Evolutionary conservation across 1,140 invertebrate genomes (phyloP).

Genomic region (Leptonema lineaticorne): DNA sequence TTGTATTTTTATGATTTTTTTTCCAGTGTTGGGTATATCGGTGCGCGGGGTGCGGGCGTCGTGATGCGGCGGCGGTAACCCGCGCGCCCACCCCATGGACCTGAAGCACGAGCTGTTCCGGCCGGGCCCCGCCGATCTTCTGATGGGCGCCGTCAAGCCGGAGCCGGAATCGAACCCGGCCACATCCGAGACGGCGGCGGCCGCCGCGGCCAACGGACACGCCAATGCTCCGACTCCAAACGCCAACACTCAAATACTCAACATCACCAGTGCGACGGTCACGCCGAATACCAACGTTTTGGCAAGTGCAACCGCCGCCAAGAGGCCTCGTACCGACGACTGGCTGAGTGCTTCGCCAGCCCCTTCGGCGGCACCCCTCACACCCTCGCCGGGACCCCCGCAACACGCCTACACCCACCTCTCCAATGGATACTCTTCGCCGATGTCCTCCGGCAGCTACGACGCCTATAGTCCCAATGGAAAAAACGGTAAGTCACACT

Average conservation of each 20-base stretch:
- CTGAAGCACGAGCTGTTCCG: constrained; percentile 40
- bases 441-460: constrained; percentile 79
- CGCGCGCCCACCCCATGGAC: constrained; percentile 31
- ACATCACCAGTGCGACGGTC: not conserved
- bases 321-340: constrained; percentile 55
- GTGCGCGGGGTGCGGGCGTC: constrained; percentile 25
- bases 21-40: not conserved
- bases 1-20: not conserved
- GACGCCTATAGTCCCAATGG: constrained; percentile 84
- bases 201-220: constrained; percentile 14
- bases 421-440: constrained; percentile 80
- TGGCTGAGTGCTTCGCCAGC: constrained; percentile 63
- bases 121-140: constrained; percentile 46
- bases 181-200: constrained; percentile 45
- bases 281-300: constrained; percentile 13
- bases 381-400: constrained; percentile 60
- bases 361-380: constrained; percentile 59
- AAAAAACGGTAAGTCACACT: constrained; percentile 79
- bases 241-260: not conserved
- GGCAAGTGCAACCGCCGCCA: constrained; percentile 25
- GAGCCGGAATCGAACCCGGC: constrained; percentile 50
- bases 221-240: not conserved
- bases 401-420: constrained; percentile 59
- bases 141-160: constrained; percentile 49
- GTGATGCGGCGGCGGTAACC: constrained; percentile 37